phyloP scores from a whole-genome alignment of 2,113 vertebrate genomes.

The Sinocyclocheilus maitianheensis region DNA sequence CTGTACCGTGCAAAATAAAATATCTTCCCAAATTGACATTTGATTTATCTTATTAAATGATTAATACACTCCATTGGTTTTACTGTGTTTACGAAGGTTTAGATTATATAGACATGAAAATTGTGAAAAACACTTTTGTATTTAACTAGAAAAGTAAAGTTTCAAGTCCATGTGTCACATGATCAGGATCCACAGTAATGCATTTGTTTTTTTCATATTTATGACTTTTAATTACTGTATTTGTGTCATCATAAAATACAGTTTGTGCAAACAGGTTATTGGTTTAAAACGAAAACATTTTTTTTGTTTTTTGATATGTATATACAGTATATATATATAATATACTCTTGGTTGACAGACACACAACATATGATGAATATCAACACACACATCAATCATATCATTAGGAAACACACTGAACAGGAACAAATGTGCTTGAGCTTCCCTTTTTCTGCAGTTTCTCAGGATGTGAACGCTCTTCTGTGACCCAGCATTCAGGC shows the following conservation, averaged over 20 bases:
- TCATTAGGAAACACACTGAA: neutral
- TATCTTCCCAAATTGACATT: no score
- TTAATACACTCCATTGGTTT: no score
- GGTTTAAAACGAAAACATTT: slow-evolving; percentile 17
- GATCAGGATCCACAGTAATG: no score
- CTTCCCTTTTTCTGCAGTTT: slow-evolving; percentile 9
- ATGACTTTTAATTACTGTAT: slow-evolving; percentile 1
- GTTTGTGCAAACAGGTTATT: slow-evolving; percentile 37
- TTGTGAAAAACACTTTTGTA: no score
- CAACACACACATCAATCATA: slow-evolving; percentile 26
- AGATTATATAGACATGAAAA: no score
- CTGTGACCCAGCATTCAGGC: slow-evolving; percentile 4
- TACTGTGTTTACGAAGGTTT: no score
- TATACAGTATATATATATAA: neutral
- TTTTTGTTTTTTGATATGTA: slow-evolving; percentile 15
- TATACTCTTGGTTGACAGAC: slow-evolving; percentile 5
- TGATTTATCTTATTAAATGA: no score
- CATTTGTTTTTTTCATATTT: neutral
- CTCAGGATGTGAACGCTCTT: slow-evolving; percentile 7
- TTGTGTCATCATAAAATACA: slow-evolving; percentile 26
- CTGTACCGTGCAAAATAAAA: no score
- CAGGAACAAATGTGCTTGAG: slow-evolving; percentile 37
- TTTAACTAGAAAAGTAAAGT: no score
- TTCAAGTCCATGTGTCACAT: no score
- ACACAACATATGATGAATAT: slow-evolving; percentile 29